phyloP scores from a whole-genome alignment of 2,797 vertebrate genomes.

The Melanotaenia boesemani region DNA sequence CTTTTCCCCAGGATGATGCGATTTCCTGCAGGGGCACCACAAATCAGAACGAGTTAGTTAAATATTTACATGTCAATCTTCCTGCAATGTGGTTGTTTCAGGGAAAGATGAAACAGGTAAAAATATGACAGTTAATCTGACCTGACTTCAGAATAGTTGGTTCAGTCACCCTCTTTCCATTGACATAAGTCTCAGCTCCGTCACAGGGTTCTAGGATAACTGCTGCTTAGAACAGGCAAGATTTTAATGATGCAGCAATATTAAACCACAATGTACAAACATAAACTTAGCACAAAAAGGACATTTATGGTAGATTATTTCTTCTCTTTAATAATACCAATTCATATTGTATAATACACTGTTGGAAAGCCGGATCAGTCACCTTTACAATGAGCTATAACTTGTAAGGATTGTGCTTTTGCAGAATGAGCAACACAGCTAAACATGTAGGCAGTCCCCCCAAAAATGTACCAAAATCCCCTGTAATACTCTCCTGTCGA shows the following conservation, averaged over 20 bases:
- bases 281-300: too few relatives aligned
- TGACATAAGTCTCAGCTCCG: constrained; percentile 95
- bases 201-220: constrained; percentile 95
- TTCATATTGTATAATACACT: too few relatives aligned
- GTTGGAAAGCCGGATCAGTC: too few relatives aligned
- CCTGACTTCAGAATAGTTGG: constrained; percentile 94
- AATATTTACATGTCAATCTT: background rate
- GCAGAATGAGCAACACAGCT: too few relatives aligned
- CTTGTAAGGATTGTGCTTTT: too few relatives aligned
- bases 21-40: constrained; percentile 85
- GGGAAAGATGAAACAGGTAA: background rate
- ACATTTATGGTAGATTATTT: too few relatives aligned
- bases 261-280: constrained; percentile 9
- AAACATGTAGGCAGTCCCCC: too few relatives aligned
- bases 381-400: too few relatives aligned
- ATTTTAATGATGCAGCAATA: constrained; percentile 12
- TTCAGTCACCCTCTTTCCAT: constrained; percentile 95
- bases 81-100: background rate
- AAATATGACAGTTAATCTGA: constrained; percentile 51
- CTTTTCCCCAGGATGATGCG: constrained; percentile 99
- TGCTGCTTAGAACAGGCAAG: constrained; percentile 71
- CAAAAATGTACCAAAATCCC: too few relatives aligned
- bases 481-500: too few relatives aligned
- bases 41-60: background rate
- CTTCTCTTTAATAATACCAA: too few relatives aligned